Evolutionary conservation across 1,140 invertebrate species (phyloP), one percentile per base, ranked within the genome.

Genomic region (Dolichoris vasculosae): DNA sequence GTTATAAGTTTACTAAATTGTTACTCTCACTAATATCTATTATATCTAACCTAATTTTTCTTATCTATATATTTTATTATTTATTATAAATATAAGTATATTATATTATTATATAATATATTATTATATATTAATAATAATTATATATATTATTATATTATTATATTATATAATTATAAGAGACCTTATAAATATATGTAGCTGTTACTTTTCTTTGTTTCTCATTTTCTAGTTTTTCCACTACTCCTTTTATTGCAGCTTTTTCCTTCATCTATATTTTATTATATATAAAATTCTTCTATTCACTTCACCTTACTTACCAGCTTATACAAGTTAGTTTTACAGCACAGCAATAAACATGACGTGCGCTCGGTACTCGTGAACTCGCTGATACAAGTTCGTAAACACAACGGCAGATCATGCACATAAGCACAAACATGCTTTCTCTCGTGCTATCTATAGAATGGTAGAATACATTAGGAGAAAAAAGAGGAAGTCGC

Each of bases 221-320:
- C 20, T 59, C 55, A 59, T 59, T 59, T 26, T 26, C 23, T 26
- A 59, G 20, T 59, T 26, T 26, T 59, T 59, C 26, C 55, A 2
- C 51, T 26, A 26, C 23, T 59, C 23, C 23, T 81, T 69, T 79
- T 81, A n/a, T 64, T n/a, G 26, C 76, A 84, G 6, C 69, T 20
- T 0, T 20, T n/a, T 20, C 73, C 32, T 43, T 38, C 23, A 64
- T 80, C 46, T 79, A 87, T 89, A 88, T 88, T 92, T 92, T 92
- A 93, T 91, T 91, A 92, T 86, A 90, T 92, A 91, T 87, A 89
- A 93, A 92, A 91, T 92, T 91, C 89, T 91, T 91, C 88, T 88
- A 48, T 51, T 43, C n/a, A 59, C 35, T 67, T 63, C 77, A 69
- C 84, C 84, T 76, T 85, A 59, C 78, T 48, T 82, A 85, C 83